Conservation (phyloP, 2,113 vertebrate genomes). For the Ramphastos sulfuratus region DNA sequence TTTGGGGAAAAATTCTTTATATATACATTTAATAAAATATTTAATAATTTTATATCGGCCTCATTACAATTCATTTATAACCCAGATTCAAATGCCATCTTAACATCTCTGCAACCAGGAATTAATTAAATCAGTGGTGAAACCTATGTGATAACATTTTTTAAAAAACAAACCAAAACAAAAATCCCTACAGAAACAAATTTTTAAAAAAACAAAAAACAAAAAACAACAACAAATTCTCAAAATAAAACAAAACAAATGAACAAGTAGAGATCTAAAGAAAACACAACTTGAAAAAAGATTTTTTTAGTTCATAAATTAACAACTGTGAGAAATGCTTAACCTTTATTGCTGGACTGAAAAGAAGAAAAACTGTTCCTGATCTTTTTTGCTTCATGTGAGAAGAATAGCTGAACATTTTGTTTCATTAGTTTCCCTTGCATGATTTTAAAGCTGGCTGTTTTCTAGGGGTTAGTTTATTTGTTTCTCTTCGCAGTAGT, state of each 20-base stretch:
- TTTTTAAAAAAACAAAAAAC: no score
- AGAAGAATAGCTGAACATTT: not conserved
- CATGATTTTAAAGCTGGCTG: not conserved
- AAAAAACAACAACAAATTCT: not conserved
- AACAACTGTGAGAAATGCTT: not conserved
- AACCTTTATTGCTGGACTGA: not conserved
- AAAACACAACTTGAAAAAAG: not conserved
- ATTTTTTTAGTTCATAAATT: not conserved
- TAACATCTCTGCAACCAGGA: not conserved
- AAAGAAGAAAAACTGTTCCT: not conserved
- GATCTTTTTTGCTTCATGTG: not conserved
- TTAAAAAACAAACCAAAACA: no score
- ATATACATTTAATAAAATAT: no score
- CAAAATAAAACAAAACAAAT: not conserved
- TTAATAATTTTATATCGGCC: no score
- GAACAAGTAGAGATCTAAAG: not conserved
- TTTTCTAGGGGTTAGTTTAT: not conserved
- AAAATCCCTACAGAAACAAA: no score
- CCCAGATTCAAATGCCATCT: no score
- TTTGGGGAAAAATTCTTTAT: no score
- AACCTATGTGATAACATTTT: not conserved
- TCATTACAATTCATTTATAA: no score
- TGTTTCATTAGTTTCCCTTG: accelerated
- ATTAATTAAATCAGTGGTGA: not conserved
- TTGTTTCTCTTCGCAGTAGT: not conserved